phyloP scores from a whole-genome alignment of 2,797 vertebrate species.

The Sardinella longiceps region DNA sequence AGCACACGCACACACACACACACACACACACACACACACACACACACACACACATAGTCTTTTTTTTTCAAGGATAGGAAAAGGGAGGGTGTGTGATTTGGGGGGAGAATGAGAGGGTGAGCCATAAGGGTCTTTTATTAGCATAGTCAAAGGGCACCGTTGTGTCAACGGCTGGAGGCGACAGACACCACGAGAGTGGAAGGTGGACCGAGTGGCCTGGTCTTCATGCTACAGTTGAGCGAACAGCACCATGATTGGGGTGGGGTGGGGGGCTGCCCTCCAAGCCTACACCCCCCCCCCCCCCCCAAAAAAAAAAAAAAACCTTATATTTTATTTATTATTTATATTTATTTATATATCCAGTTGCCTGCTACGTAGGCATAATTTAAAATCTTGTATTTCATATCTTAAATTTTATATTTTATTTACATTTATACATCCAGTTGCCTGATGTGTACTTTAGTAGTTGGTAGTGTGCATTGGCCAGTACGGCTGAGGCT shows the following conservation, averaged over 20 bases:
- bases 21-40: neutral
- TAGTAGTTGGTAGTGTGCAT: neutral
- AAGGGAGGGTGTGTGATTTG: conserved; percentile 29
- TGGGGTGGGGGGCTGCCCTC: too few species aligned
- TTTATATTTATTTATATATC: too few species aligned
- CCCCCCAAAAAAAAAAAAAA: neutral
- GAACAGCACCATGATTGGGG: conserved; percentile 22
- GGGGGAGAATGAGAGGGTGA: conserved; percentile 61
- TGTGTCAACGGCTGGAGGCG: conserved; percentile 61
- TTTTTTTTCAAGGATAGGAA: conserved; percentile 30
- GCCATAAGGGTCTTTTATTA: conserved; percentile 68
- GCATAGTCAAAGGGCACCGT: conserved; percentile 53
- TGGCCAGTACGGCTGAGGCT: neutral
- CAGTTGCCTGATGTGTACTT: neutral
- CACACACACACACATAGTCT: neutral
- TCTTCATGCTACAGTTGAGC: conserved; percentile 39
- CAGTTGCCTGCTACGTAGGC: too few species aligned
- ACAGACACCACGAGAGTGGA: conserved; percentile 42
- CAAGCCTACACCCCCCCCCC: conserved; percentile 1
- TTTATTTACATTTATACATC: too few species aligned
- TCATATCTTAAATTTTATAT: too few species aligned
- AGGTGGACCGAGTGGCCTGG: neutral
- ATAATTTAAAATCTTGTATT: too few species aligned
- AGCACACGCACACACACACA: neutral
- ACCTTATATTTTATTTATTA: too few species aligned